Evolutionary conservation across 2,113 vertebrate genomes (phyloP).

Genomic region (Andinoacara biseriatus): DNA sequence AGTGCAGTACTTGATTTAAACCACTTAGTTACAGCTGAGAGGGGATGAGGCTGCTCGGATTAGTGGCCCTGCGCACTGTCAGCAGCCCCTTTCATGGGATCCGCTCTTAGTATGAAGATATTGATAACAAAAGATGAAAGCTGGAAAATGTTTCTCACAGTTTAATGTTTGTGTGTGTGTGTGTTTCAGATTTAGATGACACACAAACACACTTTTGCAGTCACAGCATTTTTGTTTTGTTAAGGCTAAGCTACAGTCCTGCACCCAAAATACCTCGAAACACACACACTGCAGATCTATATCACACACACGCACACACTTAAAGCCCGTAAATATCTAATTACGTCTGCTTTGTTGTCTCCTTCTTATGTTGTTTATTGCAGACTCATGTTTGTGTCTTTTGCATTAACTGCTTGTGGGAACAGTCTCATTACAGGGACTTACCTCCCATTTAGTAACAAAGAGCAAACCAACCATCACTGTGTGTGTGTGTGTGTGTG

Average conservation of each 20-base stretch:
- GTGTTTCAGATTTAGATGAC: neutral
- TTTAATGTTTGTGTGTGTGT: neutral
- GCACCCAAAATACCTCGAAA: slow-evolving; percentile 52
- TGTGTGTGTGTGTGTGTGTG: neutral
- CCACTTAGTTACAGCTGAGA: neutral
- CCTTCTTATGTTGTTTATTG: neutral
- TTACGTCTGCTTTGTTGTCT: slow-evolving; percentile 31
- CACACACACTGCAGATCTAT: slow-evolving; percentile 9
- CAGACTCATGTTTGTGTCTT: neutral
- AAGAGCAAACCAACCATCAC: neutral
- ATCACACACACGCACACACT: slow-evolving; percentile 9
- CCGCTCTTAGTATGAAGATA: neutral
- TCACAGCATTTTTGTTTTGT: neutral
- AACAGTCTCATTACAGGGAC: neutral
- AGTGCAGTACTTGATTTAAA: neutral
- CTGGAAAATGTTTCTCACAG: neutral
- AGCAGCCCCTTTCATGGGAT: neutral
- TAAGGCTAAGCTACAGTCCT: slow-evolving; percentile 36
- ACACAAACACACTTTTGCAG: neutral
- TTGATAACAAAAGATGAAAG: neutral
- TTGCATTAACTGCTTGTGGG: neutral
- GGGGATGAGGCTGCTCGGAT: neutral
- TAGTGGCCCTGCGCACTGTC: neutral
- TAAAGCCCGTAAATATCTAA: neutral
- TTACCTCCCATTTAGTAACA: neutral